These are phyloP conservation scores for Nothocercus julius DNA, from an alignment of 2,113 vertebrate species.

Conservation along the genomic window DNA sequence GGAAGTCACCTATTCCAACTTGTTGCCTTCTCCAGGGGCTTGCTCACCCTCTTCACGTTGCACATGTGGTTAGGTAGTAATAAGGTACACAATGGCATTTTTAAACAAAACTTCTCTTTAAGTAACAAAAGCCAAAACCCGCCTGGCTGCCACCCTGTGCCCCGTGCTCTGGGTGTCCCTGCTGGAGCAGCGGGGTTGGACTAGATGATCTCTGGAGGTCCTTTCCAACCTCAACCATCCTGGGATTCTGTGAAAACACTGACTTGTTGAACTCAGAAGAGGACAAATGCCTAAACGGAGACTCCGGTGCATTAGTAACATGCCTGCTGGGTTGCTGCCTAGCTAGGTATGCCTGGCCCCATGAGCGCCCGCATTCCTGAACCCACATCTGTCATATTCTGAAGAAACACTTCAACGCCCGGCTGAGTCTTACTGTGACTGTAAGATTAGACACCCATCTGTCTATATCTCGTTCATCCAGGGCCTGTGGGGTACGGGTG, in stretches of 20 bases:
- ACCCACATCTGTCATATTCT: not conserved
- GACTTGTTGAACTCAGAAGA: not conserved
- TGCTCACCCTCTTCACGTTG: not conserved
- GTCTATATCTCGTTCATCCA: not conserved
- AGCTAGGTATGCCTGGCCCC: not conserved
- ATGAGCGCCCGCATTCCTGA: not conserved
- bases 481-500: rapidly evolving
- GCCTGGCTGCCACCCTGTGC: no score
- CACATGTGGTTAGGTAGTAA: not conserved
- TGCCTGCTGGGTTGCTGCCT: not conserved
- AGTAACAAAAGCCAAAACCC: not conserved
- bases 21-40: rapidly evolving
- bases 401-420: not conserved
- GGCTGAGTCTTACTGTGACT: not conserved
- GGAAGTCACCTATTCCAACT: not conserved
- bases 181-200: no score
- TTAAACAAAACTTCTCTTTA: not conserved
- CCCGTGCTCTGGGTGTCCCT: no score
- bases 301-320: not conserved
- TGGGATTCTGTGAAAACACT: not conserved
- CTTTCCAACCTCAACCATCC: no score
- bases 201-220: no score
- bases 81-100: not conserved
- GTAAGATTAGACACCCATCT: not conserved
- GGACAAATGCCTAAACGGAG: not conserved